Evolutionary conservation across 2,113 vertebrate species (phyloP), one percentile per base, ranked within the genome.

Genomic region (Chaetops frenatus): DNA sequence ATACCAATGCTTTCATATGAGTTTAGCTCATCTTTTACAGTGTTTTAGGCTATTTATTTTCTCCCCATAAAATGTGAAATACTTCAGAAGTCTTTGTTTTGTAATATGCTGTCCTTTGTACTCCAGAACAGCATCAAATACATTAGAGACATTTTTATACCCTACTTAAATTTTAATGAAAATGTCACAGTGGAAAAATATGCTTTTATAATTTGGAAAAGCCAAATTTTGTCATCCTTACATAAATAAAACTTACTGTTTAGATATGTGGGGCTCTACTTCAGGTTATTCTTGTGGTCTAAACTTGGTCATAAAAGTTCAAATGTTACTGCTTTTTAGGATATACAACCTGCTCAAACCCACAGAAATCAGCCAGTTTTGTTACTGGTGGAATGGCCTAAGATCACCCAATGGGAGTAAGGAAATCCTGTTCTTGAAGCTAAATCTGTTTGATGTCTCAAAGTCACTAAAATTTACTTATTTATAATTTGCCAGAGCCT

Each of bases 91-190:
- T 6, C 25, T 61, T 72, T 58, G 18, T 76, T 86, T 61, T 57
- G 15, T 19, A 77, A 38, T 57, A 8, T 18, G 9, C 40, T 83
- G 76, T 62, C 44, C 28, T 89, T 24, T 77, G 45, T 45, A 72
- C 47, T 91, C 22, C 81, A 82, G 44, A 92, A 92, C 24, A 20
- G 14, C 23, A 87, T 62, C 73, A 94, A 94, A 67, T 67, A 83
- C 60, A 81, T 57, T 76, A 60, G 60, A 96, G 47, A 86, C 31
- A 51, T 54, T 95, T 94, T 96, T 79, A 70, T 42, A 20, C 3
- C 31, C 51, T 20, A 60, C 76, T 94, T 78, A 92, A 85, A 92
- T 94, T 96, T 85, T 66, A 96, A 48, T 87, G 45, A 87, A 95
- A 95, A 77, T 47, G 16, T 31, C n/a, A 89, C 76, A 74, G 65